Conservation (phyloP, 2,888 invertebrate genomes). For the Dynastes maya region DNA sequence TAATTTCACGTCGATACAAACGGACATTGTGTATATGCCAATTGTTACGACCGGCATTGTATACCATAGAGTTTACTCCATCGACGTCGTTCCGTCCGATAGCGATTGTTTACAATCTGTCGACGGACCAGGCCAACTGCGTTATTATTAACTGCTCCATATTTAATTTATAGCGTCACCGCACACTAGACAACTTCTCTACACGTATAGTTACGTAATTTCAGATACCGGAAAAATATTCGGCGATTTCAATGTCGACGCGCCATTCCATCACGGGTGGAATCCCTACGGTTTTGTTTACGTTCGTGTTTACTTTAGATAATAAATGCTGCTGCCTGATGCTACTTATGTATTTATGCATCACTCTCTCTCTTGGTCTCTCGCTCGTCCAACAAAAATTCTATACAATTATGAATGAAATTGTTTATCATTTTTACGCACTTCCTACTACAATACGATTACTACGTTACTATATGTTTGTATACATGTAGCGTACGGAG, state of each 20-base stretch:
- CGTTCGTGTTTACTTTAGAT: slow-evolving; percentile 41
- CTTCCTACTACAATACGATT: slow-evolving; percentile 34
- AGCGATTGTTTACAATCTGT: slow-evolving; percentile 56
- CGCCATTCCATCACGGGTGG: slow-evolving; percentile 17
- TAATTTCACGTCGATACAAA: slow-evolving; percentile 19
- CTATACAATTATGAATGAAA: slow-evolving; percentile 42
- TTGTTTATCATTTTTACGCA: slow-evolving; percentile 45
- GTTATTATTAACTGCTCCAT: slow-evolving; percentile 51
- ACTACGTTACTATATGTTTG: slow-evolving; percentile 24
- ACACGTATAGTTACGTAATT: slow-evolving; percentile 32
- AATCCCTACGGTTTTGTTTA: slow-evolving; percentile 42
- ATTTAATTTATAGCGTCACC: slow-evolving; percentile 56
- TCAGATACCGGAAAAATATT: slow-evolving; percentile 46
- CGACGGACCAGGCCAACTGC: slow-evolving; percentile 53
- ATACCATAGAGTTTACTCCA: slow-evolving; percentile 26
- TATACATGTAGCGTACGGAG: not conserved
- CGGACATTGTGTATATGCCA: slow-evolving; percentile 52
- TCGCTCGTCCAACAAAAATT: slow-evolving; percentile 38
- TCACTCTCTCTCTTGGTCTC: slow-evolving; percentile 22
- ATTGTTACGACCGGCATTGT: slow-evolving; percentile 38
- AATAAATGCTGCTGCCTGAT: slow-evolving; percentile 37
- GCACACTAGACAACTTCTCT: slow-evolving; percentile 46
- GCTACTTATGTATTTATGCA: slow-evolving; percentile 38
- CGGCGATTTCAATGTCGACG: slow-evolving; percentile 42
- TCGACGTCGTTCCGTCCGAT: slow-evolving; percentile 34